Evolutionary conservation across 1,140 invertebrate species (phyloP), one percentile per base, ranked within the genome.

Genomic region (Papilio xuthus): DNA sequence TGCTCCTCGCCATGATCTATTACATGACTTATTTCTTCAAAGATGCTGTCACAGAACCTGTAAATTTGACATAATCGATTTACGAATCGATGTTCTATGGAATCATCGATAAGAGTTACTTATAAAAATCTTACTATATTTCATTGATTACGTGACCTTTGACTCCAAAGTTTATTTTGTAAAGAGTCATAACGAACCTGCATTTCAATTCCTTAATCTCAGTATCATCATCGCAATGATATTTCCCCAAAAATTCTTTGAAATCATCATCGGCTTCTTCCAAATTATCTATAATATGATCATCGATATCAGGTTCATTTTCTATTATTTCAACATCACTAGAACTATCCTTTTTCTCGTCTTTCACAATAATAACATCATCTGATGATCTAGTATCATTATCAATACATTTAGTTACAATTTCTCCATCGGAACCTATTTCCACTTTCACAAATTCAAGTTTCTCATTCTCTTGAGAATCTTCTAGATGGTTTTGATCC

Each of bases 291-390:
- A 92, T 85, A 9, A 88, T 84, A 32, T 81, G 81, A 74, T 93
- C 90, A 20, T 90, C 90, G 56, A 88, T 82, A 37, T 90, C 86
- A 41, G 85, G 83, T 69, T 87, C 82, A 3, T 80, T 67, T 44
- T 87, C 90, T 60, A 93, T 83, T 10, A 93, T 91, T 78, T 93
- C 91, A 13, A 92, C 86, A 42, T 92, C 91, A 79, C 91, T 93
- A 0, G 88, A 92, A 83, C 83, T 85, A 2, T 87, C 85, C 9
- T 88, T 87, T 42, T 85, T 82, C n/a, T 85, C 83, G 80, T 87
- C 87, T 80, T 90, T 90, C 0, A 91, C 81, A 18, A 90, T 82
- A 41, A 88, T 82, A 6, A 90, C 85, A 42, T 92, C 89, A 80
- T 90, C 88, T 0, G 80, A 80, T 53, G 82, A 84, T n/a, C 80